Conservation (phyloP, 2,888 invertebrate genomes). For the Stenoptilia bipunctidactyla region DNA sequence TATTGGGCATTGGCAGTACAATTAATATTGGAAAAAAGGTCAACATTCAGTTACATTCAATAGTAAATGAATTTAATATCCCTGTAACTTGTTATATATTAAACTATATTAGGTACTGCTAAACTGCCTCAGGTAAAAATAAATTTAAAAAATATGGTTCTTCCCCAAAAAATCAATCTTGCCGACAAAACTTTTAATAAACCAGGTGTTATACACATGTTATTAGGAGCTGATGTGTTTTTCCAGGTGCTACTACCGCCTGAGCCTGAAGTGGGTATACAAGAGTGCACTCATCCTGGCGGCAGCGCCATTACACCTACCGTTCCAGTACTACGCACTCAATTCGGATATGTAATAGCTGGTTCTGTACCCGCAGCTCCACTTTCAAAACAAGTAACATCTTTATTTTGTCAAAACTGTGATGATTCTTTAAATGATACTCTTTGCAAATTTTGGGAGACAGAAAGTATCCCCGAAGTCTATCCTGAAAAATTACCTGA, state of each 20-base stretch:
- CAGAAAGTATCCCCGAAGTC: no score
- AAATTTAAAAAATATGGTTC: background rate
- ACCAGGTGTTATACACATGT: background rate
- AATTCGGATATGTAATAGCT: slow-evolving; percentile 10
- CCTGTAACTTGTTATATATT: no score
- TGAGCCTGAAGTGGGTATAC: no score
- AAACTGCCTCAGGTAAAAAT: background rate
- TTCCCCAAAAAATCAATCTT: background rate
- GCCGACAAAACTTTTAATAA: background rate
- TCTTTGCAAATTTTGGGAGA: background rate
- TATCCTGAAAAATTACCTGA: no score
- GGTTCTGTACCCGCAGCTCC: slow-evolving; percentile 4
- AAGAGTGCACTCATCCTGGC: no score
- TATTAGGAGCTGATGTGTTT: slow-evolving; percentile 21
- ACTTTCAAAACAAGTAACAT: background rate
- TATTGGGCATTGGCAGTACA: no score
- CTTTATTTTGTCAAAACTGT: background rate
- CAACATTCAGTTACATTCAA: no score
- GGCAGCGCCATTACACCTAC: no score
- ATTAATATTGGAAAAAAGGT: no score
- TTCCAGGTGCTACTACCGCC: slow-evolving; percentile 10
- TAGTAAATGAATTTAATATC: no score
- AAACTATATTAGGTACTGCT: no score
- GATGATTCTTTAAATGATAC: background rate
- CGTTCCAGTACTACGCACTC: background rate